phyloP scores from a whole-genome alignment of 2,797 vertebrate genomes.

The Coranthus polyacanthus region DNA sequence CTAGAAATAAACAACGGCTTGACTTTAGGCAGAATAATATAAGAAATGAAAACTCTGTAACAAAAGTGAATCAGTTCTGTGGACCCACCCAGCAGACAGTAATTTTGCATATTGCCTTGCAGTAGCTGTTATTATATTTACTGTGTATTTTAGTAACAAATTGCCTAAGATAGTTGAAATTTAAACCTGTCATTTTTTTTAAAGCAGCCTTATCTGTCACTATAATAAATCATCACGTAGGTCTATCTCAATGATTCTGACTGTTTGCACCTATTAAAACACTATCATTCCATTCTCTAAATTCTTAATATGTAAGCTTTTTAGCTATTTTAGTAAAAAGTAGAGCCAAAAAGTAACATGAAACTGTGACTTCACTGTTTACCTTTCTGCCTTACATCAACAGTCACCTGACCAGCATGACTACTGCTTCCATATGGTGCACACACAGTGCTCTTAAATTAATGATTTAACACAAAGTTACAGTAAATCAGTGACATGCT shows the following conservation, averaged over 20 bases:
- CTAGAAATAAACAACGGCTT: background rate
- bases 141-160: too few species aligned
- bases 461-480: slow-evolving; percentile 44
- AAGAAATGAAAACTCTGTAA: too few species aligned
- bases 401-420: slow-evolving; percentile 65
- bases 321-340: slow-evolving; percentile 8
- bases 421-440: slow-evolving; percentile 77
- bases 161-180: too few species aligned
- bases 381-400: slow-evolving; percentile 65
- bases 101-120: too few species aligned
- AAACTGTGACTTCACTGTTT: slow-evolving; percentile 60
- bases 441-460: slow-evolving; percentile 34
- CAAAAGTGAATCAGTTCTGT: too few species aligned
- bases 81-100: too few species aligned
- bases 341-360: slow-evolving; percentile 19
- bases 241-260: background rate
- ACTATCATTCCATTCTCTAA: slow-evolving; percentile 2
- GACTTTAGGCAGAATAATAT: too few species aligned
- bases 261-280: too few species aligned
- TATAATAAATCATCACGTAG: background rate
- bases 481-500: background rate
- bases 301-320: background rate
- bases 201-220: background rate
- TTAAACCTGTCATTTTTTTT: too few species aligned
- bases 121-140: too few species aligned